Conservation (phyloP, 37 sponge, comb jelly and placozoan genomes). For the Chondrosia reniformis region DNA sequence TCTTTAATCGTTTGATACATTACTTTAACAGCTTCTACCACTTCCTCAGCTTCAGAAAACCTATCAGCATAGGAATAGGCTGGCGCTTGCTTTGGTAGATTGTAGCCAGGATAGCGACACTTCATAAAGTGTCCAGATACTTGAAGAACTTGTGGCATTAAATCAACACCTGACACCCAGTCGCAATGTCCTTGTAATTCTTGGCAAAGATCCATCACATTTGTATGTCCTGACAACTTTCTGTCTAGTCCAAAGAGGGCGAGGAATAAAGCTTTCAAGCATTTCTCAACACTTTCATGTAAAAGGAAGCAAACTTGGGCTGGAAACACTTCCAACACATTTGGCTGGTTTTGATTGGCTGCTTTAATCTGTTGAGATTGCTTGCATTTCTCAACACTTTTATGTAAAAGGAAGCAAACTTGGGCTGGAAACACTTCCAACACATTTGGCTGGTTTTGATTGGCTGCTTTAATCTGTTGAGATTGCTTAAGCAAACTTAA, state of each 20-base stretch:
- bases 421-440: conserved; percentile 62
- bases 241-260: conserved; percentile 31
- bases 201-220: conserved; percentile 21
- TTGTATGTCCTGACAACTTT: conserved; percentile 10
- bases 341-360: background rate
- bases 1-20: background rate
- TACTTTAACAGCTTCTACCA: background rate
- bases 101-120: conserved; percentile 55
- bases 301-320: conserved; percentile 66
- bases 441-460: background rate
- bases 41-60: conserved; percentile 11
- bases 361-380: too few species aligned
- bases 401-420: conserved; percentile 70
- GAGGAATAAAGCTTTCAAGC: conserved; percentile 51
- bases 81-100: conserved; percentile 1
- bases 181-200: conserved; percentile 10
- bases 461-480: background rate
- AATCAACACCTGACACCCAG: background rate
- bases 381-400: conserved; percentile 64
- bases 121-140: conserved; percentile 34
- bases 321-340: conserved; percentile 23
- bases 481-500: background rate
- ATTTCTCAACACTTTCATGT: conserved; percentile 69
- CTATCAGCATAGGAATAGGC: background rate
- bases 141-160: conserved; percentile 26